Evolutionary conservation across 2,888 invertebrate genomes (phyloP).

Genomic region (Sceliomorpha sp.): DNA sequence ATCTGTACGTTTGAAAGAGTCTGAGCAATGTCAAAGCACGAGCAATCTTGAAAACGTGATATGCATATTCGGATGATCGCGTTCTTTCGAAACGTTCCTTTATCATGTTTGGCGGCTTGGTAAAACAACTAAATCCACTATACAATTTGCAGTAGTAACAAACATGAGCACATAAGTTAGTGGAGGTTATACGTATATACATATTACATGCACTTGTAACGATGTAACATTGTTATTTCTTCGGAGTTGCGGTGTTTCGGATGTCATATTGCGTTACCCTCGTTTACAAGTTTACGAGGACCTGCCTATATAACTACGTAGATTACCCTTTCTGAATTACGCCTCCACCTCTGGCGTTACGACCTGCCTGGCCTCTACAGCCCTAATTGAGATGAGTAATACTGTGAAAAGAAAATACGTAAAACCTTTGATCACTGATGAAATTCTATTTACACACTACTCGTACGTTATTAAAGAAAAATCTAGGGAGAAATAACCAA

Average conservation of each 20-base stretch:
- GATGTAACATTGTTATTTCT: conserved; percentile 24
- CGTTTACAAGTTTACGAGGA: conserved; percentile 21
- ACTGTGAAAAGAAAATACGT: conserved; percentile 1
- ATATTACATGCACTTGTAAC: conserved; percentile 16
- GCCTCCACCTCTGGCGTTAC: conserved; percentile 12
- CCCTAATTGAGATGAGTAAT: conserved; percentile 13
- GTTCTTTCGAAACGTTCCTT: no score
- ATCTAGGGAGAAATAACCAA: no score
- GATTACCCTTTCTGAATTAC: conserved; percentile 21
- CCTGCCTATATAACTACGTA: conserved; percentile 13
- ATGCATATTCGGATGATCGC: no score
- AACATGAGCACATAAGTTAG: conserved; percentile 8
- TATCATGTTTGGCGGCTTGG: no score
- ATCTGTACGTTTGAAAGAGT: no score
- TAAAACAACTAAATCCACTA: conserved; percentile 4
- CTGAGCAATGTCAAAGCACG: no score
- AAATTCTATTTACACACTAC: conserved; percentile 7
- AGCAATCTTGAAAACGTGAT: no score
- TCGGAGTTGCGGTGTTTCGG: conserved; percentile 12
- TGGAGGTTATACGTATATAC: conserved; percentile 7
- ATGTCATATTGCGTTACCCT: conserved; percentile 22
- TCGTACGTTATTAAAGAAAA: no score
- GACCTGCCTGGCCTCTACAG: conserved; percentile 5
- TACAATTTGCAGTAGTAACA: conserved; percentile 7
- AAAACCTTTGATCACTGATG: conserved; percentile 6